Conservation (phyloP, 1,140 invertebrate species). For the Vanessa tameamea region DNA sequence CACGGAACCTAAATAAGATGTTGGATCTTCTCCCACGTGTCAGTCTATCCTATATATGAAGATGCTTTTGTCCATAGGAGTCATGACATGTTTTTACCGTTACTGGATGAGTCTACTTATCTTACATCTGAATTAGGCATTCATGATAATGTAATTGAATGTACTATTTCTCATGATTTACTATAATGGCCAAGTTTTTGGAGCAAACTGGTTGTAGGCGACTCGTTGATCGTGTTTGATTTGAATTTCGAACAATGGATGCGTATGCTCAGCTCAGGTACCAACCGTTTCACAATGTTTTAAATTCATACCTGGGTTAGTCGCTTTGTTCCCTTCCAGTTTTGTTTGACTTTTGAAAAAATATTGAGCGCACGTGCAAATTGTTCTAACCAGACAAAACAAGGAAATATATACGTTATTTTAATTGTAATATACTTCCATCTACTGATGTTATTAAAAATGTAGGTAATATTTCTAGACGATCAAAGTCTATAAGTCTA, state of each 20-base stretch:
- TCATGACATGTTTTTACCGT: not conserved
- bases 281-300: constrained; percentile 38
- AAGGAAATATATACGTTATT: constrained; percentile 16
- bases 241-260: constrained; percentile 22
- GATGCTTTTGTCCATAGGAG: too few relatives aligned
- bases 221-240: not conserved
- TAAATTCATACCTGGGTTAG: constrained; percentile 32
- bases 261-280: constrained; percentile 27
- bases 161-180: not conserved
- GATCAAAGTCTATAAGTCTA: too few relatives aligned
- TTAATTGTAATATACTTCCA: not conserved
- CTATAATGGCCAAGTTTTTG: constrained; percentile 1
- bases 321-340: constrained; percentile 37
- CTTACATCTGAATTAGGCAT: constrained; percentile 6
- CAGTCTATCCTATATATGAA: too few relatives aligned
- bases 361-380: constrained; percentile 40
- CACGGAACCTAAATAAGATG: too few relatives aligned
- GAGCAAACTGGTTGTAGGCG: not conserved
- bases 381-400: constrained; percentile 39
- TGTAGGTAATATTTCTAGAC: too few relatives aligned
- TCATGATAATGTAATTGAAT: constrained; percentile 1
- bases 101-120: not conserved
- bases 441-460: not conserved
- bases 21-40: too few relatives aligned
- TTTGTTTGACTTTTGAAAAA: constrained; percentile 33